Evolutionary conservation across 2,113 vertebrate genomes (phyloP).

Genomic region (Thamnophis sirtalis): DNA sequence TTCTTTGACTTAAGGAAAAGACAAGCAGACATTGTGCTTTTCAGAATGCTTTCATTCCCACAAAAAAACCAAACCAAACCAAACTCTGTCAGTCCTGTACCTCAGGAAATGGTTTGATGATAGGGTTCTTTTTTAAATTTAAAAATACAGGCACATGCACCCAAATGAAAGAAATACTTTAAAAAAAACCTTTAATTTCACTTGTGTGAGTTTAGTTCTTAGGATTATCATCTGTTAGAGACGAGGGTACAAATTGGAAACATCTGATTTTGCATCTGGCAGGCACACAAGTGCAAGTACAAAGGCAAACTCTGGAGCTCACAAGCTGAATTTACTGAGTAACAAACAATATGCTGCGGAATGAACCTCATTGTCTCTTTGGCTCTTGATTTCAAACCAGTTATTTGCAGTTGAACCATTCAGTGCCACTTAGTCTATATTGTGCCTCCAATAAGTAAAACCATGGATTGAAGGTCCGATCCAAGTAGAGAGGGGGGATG

Average conservation of each 20-base stretch:
- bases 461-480: slow-evolving; percentile 36
- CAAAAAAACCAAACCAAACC: neutral
- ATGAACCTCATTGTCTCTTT: slow-evolving; percentile 21
- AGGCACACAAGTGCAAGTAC: slow-evolving; percentile 40
- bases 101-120: slow-evolving; percentile 47
- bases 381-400: slow-evolving; percentile 39
- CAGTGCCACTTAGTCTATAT: neutral
- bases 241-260: slow-evolving; percentile 25
- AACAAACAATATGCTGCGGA: slow-evolving; percentile 20
- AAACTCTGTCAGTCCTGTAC: slow-evolving; percentile 36
- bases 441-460: slow-evolving; percentile 24
- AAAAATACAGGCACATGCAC: neutral
- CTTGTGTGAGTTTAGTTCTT: slow-evolving; percentile 53
- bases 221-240: slow-evolving; percentile 52
- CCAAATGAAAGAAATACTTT: slow-evolving; percentile 15
- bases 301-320: slow-evolving; percentile 35
- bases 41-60: slow-evolving; percentile 30
- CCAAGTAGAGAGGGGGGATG: neutral
- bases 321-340: slow-evolving; percentile 45
- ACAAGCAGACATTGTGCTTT: slow-evolving; percentile 43
- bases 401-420: slow-evolving; percentile 33
- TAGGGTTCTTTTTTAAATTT: slow-evolving; percentile 36
- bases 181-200: slow-evolving; percentile 41
- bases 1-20: slow-evolving; percentile 45
- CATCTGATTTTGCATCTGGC: slow-evolving; percentile 44